phyloP scores from a whole-genome alignment of 2,888 invertebrate genomes.

The Apodemia hepburni region DNA sequence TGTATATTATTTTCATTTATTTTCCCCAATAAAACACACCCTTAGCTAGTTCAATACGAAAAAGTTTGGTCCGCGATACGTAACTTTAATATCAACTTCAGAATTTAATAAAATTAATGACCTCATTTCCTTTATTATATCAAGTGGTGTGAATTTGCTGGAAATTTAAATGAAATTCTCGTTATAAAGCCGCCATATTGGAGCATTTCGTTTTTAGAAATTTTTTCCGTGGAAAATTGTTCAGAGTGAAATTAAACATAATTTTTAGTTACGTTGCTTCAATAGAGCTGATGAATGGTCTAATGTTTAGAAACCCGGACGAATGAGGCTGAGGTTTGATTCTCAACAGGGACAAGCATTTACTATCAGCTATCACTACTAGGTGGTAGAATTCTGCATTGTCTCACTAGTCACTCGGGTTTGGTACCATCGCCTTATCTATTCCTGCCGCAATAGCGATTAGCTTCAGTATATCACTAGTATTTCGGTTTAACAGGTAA shows the following conservation, averaged over 20 bases:
- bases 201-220: background rate
- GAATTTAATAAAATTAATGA: slow-evolving; percentile 3
- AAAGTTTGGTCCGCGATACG: background rate
- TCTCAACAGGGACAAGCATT: no score
- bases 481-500: no score
- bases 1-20: no score
- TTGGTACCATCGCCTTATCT: no score
- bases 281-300: no score
- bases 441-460: no score
- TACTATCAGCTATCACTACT: no score
- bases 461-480: no score
- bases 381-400: no score
- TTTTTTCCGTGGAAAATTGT: background rate
- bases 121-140: slow-evolving; percentile 7
- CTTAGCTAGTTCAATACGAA: background rate
- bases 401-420: no score
- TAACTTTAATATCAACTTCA: background rate
- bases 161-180: slow-evolving; percentile 10
- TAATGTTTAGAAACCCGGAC: no score
- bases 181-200: background rate
- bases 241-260: background rate
- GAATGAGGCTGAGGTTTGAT: no score
- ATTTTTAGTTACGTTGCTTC: background rate
- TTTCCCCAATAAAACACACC: background rate
- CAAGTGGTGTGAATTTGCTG: slow-evolving; percentile 11